These are phyloP conservation scores for Gasterosteus aculeatus DNA, from an alignment of 2,113 vertebrate species.

Conservation along the genomic window DNA sequence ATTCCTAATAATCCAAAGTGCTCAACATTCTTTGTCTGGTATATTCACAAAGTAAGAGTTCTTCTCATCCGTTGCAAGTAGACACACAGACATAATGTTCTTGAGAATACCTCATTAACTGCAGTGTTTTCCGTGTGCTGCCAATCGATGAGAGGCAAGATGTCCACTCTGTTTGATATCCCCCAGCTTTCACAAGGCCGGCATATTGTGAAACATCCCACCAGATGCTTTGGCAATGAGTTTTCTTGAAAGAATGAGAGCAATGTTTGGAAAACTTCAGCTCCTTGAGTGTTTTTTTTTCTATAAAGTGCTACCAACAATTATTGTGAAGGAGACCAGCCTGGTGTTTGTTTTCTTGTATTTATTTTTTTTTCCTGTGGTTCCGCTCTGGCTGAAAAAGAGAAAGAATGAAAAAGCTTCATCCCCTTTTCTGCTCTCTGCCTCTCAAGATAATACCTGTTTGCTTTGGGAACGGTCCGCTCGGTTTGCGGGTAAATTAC, in stretches of 20 bases:
- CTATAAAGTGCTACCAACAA: conserved; percentile 51
- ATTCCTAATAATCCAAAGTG: neutral
- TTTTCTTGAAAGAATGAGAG: conserved; percentile 44
- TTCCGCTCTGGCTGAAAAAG: conserved; percentile 42
- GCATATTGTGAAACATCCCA: conserved; percentile 35
- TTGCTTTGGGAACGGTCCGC: conserved; percentile 53
- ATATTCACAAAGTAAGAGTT: neutral
- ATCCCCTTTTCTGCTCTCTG: conserved; percentile 41
- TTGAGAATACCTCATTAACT: conserved; percentile 48
- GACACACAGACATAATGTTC: conserved; percentile 15
- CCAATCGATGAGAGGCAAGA: conserved; percentile 38
- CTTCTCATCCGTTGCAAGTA: neutral
- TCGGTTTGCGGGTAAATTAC: conserved; percentile 31
- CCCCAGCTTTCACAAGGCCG: conserved; percentile 21
- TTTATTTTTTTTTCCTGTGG: conserved; percentile 35
- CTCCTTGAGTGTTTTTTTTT: conserved; percentile 29
- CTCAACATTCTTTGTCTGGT: neutral
- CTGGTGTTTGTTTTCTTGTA: conserved; percentile 7
- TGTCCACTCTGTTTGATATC: conserved; percentile 50
- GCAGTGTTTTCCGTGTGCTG: conserved; percentile 44
- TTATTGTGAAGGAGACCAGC: conserved; percentile 41
- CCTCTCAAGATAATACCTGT: conserved; percentile 65
- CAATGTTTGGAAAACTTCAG: conserved; percentile 38
- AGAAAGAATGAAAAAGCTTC: conserved; percentile 48
- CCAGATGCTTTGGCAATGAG: conserved; percentile 45